Conservation (phyloP, 2,113 vertebrate genomes). For the Australoheros scitulus region DNA sequence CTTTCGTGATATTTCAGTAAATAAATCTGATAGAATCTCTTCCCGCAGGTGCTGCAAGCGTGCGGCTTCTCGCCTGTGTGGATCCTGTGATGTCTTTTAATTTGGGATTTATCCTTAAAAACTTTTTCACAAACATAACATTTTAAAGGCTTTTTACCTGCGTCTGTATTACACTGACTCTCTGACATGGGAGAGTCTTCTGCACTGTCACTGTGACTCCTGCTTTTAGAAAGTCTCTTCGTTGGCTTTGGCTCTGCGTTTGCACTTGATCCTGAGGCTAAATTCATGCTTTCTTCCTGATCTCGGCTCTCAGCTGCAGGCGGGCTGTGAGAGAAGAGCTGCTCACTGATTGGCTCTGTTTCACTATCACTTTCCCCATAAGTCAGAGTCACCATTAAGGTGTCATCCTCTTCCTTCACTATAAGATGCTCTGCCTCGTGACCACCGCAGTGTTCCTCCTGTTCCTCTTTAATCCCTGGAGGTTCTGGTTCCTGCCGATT, state of each 20-base stretch:
- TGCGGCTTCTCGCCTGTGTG: constrained; percentile 2
- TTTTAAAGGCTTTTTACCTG: constrained; percentile 15
- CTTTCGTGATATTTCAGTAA: not conserved
- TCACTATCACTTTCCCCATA: not conserved
- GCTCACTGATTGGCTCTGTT: not conserved
- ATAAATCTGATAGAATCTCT: not conserved
- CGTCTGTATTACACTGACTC: not conserved
- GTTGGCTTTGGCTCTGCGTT: not conserved
- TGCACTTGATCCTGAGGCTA: not conserved
- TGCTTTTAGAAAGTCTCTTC: not conserved
- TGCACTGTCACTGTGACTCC: not conserved
- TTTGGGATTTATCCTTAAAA: not conserved
- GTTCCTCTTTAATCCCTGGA: constrained; percentile 7
- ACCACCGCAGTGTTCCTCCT: not conserved
- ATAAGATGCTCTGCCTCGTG: not conserved
- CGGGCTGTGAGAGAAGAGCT: not conserved
- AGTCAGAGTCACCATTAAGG: not conserved
- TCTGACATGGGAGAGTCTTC: not conserved
- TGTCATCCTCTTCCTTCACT: not conserved
- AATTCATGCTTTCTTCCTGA: accelerated
- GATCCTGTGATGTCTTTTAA: not conserved
- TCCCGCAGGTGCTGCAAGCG: not conserved
- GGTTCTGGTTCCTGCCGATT: not conserved
- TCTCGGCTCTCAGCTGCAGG: not conserved
- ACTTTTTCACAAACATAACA: constrained; percentile 2